These are phyloP conservation scores for Anoura caudifer DNA, from an alignment of 2,113 vertebrate species.

Conservation along the genomic window DNA sequence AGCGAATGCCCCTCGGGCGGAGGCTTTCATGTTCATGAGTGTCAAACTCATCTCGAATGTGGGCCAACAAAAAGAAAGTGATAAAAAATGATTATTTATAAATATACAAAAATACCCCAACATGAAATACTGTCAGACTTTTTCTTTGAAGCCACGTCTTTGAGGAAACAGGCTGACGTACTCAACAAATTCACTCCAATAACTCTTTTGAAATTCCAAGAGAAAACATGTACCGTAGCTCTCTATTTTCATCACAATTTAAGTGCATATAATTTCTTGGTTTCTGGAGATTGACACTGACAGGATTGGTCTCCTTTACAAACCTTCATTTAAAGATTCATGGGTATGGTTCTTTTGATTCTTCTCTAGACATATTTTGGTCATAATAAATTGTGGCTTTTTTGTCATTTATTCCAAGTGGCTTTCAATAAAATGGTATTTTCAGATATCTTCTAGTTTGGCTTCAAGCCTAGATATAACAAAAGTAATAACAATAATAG, in stretches of 20 bases:
- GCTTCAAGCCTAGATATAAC: neutral
- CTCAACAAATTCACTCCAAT: neutral
- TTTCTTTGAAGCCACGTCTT: constrained; percentile 61
- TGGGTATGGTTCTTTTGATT: neutral
- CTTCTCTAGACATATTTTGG: neutral
- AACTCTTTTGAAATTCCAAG: constrained; percentile 56
- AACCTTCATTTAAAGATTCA: neutral
- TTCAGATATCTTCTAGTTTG: neutral
- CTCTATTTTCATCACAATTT: neutral
- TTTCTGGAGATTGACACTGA: neutral
- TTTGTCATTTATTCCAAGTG: neutral
- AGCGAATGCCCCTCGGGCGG: neutral
- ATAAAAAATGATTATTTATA: constrained; percentile 58
- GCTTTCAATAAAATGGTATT: neutral
- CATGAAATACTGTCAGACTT: neutral
- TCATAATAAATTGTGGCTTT: neutral
- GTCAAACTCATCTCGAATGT: neutral
- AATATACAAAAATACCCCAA: constrained; percentile 22
- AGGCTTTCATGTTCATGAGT: constrained; percentile 34
- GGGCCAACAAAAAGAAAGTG: constrained; percentile 37
- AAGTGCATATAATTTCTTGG: neutral
- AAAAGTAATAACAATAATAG: neutral
- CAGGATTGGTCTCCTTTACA: neutral
- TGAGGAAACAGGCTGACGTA: constrained; percentile 52
- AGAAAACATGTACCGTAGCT: neutral